A percentile compares a stretch with the other conserved stretches of the same genome.
Evolutionary conservation across 2,888 invertebrate species (phyloP).

Genomic region (Onthophagus sagittarius): DNA sequence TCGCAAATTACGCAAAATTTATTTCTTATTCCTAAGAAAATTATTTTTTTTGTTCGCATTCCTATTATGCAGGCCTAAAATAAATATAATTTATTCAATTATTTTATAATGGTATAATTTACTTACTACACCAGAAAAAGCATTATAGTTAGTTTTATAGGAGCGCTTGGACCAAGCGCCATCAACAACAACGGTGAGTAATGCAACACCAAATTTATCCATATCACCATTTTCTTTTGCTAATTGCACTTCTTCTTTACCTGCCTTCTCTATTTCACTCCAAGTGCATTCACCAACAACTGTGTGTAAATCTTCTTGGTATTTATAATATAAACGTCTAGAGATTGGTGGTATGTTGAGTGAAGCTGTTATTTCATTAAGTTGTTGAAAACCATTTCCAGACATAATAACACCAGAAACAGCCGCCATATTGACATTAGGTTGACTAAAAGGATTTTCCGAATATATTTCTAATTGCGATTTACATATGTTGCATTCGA

Average conservation of each 20-base stretch:
- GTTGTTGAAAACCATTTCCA: not conserved
- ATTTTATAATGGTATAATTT: not conserved
- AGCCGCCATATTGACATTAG: not conserved
- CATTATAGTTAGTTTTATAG: conserved; percentile 11
- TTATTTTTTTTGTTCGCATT: conserved; percentile 11
- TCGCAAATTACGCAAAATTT: conserved; percentile 23
- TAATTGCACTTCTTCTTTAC: conserved; percentile 10
- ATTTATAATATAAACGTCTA: not conserved
- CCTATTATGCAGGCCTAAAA: conserved; percentile 20
- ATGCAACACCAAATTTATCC: conserved; percentile 13
- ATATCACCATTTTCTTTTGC: conserved; percentile 11
- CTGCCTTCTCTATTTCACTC: conserved; percentile 5
- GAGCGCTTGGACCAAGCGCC: conserved; percentile 15
- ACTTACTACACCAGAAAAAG: conserved; percentile 30
- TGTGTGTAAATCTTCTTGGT: not conserved
- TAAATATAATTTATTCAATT: too few species aligned
- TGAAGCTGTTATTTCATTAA: not conserved
- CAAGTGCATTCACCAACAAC: not conserved
- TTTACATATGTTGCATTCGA: not conserved
- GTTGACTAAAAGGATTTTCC: not conserved
- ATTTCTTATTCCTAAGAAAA: conserved; percentile 24
- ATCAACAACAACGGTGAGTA: conserved; percentile 1
- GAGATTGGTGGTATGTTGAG: not conserved
- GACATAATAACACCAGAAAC: not conserved
- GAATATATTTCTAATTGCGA: not conserved